Base-by-base conservation (phyloP, 1,140 invertebrate genomes). In the Mycetomoellerius zeteki region DNA sequence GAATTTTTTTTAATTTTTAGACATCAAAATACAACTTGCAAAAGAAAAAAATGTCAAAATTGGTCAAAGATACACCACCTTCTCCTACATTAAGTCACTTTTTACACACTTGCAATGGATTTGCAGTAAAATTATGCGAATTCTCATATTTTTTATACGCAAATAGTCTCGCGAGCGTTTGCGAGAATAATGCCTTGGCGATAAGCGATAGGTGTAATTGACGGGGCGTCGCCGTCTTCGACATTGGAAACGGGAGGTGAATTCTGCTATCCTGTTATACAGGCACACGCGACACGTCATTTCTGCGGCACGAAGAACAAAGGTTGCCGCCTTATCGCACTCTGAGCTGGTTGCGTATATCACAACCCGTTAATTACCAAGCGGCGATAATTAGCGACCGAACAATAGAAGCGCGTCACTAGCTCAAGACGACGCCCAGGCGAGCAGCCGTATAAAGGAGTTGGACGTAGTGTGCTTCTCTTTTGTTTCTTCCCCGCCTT, bases 391-490 rank as follows among this genome's bases (percentile, higher is more conserved):
- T 94, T 94, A 95, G 92, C 92, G 89, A 87, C 88, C 81, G 92
- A 92, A 95, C 93, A 95, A 94, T 94, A 92, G 93, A 92, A 92
- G 91, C 92, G 93, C 93, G 92, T 94, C 93, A 93, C 91, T 92
- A 91, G 88, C 90, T 88, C 86, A 87, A 91, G 87, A 85, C 87
- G 76, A n/a, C 64, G 87, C 75, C 72, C 91, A 93, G 93, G 93
- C 89, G 76, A 94, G 60, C 93, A 94, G 91, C 88, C 86, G 65
- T 64, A 67, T 58, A 65, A 81, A 94, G 90, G 93, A 94, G 93
- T 86, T 93, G 73, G 56, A 88, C 80, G 82, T 92, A 47, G 33
- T 88, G 50, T 30, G 64, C 85, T 77, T 89, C 85, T 65, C 85
- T 82, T 67, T 89, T 85, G 80, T 87, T 85, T 90, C 88, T 90